Evolutionary conservation across 2,888 invertebrate species (phyloP).

Genomic region (Labia minor): DNA sequence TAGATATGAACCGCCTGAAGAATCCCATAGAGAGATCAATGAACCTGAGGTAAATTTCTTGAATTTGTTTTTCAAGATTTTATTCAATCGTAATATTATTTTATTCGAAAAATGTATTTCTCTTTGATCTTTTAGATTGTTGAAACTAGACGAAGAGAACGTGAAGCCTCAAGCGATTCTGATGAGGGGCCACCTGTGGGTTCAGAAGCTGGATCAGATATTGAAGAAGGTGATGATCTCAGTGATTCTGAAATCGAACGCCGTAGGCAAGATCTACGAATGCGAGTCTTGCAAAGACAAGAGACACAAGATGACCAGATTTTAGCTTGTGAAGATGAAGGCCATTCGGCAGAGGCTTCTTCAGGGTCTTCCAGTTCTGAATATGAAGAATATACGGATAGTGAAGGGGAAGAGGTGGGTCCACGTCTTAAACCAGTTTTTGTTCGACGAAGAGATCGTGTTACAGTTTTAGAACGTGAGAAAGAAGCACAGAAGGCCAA

Average conservation of each 20-base stretch:
- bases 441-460: conserved; percentile 81
- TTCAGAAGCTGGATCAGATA: conserved; percentile 29
- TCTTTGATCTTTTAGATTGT: neutral
- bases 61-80: neutral
- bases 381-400: conserved; percentile 63
- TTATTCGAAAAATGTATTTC: neutral
- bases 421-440: conserved; percentile 90
- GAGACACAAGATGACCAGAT: conserved; percentile 43
- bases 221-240: conserved; percentile 70
- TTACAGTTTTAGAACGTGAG: conserved; percentile 90
- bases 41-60: neutral
- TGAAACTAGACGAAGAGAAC: neutral
- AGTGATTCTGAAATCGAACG: conserved; percentile 78
- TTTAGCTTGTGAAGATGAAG: conserved; percentile 64
- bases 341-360: conserved; percentile 35
- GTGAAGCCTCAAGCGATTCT: conserved; percentile 1
- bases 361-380: conserved; percentile 59
- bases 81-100: neutral
- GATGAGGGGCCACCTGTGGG: neutral
- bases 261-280: conserved; percentile 55
- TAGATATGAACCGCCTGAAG: conserved; percentile 34
- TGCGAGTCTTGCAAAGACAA: neutral
- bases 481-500: conserved; percentile 74
- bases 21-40: neutral
- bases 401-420: conserved; percentile 72